These are phyloP conservation scores for Dromaius novaehollandiae DNA, from an alignment of 2,113 vertebrate species.

Conservation along the genomic window DNA sequence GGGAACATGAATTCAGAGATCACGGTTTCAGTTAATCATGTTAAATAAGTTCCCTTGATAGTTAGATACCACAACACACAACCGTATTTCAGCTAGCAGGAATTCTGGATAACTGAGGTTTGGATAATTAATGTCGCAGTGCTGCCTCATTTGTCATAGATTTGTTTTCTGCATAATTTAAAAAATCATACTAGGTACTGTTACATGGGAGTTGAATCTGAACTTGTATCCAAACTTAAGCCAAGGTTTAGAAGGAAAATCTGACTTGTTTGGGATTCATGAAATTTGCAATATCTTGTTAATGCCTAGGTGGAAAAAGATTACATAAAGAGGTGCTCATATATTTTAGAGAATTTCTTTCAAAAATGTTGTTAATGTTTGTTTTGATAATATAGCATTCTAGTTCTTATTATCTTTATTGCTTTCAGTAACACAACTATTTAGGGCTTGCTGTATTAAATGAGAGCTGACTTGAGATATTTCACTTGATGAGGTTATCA, in stretches of 20 bases:
- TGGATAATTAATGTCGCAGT: not conserved
- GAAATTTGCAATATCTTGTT: not conserved
- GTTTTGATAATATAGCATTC: not conserved
- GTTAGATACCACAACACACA: not conserved
- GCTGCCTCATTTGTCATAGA: not conserved
- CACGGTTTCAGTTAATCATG: slow-evolving; percentile 50
- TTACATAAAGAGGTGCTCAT: too few relatives aligned
- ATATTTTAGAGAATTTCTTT: not conserved
- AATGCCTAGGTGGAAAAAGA: not conserved
- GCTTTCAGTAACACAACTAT: not conserved
- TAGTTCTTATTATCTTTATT: not conserved
- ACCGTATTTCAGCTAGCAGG: slow-evolving; percentile 10
- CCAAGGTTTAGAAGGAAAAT: not conserved
- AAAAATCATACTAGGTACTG: rapidly evolving
- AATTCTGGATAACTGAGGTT: not conserved
- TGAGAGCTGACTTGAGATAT: not conserved
- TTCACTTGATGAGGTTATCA: slow-evolving; percentile 50
- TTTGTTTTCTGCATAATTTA: not conserved
- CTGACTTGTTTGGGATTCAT: not conserved
- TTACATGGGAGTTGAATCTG: not conserved
- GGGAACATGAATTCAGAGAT: slow-evolving; percentile 18
- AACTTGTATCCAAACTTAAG: not conserved
- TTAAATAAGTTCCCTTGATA: slow-evolving; percentile 54
- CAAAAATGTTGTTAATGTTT: not conserved
- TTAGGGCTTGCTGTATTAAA: slow-evolving; percentile 31